Evolutionary conservation across 2,113 vertebrate genomes (phyloP), one percentile per base, ranked within the genome.

Genomic region (Perca flavescens): DNA sequence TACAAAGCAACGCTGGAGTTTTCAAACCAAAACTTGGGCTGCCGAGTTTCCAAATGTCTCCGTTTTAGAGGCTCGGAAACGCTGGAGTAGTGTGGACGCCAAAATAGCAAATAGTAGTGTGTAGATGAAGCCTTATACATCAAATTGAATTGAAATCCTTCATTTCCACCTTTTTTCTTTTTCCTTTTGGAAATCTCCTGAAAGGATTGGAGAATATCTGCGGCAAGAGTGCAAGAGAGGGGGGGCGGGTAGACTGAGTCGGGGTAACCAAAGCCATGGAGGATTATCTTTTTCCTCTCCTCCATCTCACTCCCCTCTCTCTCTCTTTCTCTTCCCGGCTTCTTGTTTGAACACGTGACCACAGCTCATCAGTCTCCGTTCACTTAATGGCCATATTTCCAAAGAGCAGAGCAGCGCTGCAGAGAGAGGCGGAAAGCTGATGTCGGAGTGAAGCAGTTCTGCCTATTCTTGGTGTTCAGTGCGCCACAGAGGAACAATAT

Each of bases 321-420:
- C 53, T 3, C 47, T 56, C 71, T 70, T 43, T 61, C 63, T 60
- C 22, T 58, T 54, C 53, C 72, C 50, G 12, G 58, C 75, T 63
- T 88, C 80, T 73, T 66, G 69, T 78, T 86, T 57, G 74, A 84
- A 79, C 90, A 91, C 89, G 90, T 91, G 89, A 88, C 89, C 84
- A 2, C 73, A 65, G 87, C 82, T 93, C 86, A 89, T 80, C 62
- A 61, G 74, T 71, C 87, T 82, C 77, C 61, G 56, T 63, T 88
- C 80, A 67, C 84, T 71, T 78, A 82, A 87, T 93, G 90, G 87
- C 93, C 92, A 88, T 90, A 92, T 94, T 95, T 92, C 92, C 90
- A 91, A 71, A 69, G 53, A 69, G 77, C 84, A 34, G 61, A 71
- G 34, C 34, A 61, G 19, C 21, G 19, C 22, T 34, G 80, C 69